Conservation (phyloP, 2,888 invertebrate genomes). For the Liopterus haemorrhoidalis region DNA sequence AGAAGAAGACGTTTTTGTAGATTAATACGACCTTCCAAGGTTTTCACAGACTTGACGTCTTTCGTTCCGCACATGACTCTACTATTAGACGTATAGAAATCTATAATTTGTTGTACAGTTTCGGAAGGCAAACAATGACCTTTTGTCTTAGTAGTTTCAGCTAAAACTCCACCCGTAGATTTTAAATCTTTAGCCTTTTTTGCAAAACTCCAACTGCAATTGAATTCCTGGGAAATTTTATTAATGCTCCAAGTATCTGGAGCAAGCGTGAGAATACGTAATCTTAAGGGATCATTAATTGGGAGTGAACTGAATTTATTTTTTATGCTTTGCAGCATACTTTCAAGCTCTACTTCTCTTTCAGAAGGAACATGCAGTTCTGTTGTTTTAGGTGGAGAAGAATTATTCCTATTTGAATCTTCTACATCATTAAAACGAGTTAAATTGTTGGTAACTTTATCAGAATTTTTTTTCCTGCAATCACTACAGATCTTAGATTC, state of each 20-base stretch:
- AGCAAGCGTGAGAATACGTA: no score
- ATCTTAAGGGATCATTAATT: no score
- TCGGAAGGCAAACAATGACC: background rate
- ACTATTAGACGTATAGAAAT: constrained; percentile 21
- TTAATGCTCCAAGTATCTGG: background rate
- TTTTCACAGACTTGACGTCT: constrained; percentile 19
- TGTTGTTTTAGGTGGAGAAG: no score
- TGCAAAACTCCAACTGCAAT: background rate
- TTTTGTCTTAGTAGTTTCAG: background rate
- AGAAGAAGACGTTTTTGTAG: constrained; percentile 22
- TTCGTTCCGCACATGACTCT: constrained; percentile 22
- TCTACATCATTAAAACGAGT: no score
- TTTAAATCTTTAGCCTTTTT: constrained; percentile 3
- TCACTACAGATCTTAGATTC: no score
- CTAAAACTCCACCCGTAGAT: background rate
- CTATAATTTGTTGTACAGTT: background rate
- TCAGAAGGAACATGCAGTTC: no score
- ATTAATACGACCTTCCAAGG: constrained; percentile 12
- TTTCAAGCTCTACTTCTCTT: no score
- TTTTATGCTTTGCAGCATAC: no score
- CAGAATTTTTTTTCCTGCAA: no score
- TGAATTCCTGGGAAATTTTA: constrained; percentile 1
- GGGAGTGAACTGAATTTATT: no score
- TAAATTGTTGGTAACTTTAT: no score
- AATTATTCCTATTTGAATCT: no score